A percentile compares a stretch with the other conserved stretches of the same genome.
Evolutionary conservation across 2,888 invertebrate species (phyloP).

Genomic region (Protophormia terraenovae): DNA sequence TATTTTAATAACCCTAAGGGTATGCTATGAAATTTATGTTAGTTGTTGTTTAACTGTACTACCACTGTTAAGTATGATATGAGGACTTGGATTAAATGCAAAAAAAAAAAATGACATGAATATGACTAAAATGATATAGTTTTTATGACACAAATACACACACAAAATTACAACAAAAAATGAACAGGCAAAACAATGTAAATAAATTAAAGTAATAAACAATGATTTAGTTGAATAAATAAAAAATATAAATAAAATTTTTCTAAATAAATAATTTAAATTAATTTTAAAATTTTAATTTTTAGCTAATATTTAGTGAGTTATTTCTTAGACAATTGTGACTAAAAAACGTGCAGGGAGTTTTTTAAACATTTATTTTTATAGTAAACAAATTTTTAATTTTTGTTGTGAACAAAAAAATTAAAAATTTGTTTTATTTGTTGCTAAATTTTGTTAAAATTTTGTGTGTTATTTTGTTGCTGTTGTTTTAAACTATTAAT

Average conservation of each 20-base stretch:
- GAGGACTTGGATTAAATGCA: background rate
- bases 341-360: slow-evolving; percentile 28
- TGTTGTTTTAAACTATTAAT: slow-evolving; percentile 21
- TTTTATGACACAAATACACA: slow-evolving; percentile 42
- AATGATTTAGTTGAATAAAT: background rate
- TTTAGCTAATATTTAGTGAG: slow-evolving; percentile 10
- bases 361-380: slow-evolving; percentile 23
- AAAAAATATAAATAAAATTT: background rate
- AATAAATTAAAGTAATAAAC: background rate
- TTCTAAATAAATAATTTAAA: background rate
- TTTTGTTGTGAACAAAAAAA: background rate
- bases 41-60: slow-evolving; percentile 17
- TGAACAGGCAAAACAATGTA: slow-evolving; percentile 4
- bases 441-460: slow-evolving; percentile 54
- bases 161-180: slow-evolving; percentile 63
- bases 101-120: slow-evolving; percentile 25
- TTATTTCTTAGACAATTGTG: background rate
- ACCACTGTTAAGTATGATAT: slow-evolving; percentile 8
- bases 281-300: background rate
- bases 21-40: slow-evolving; percentile 25
- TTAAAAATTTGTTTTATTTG: background rate
- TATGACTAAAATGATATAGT: slow-evolving; percentile 26
- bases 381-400: background rate
- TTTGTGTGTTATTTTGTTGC: slow-evolving; percentile 61
- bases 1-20: slow-evolving; percentile 3